Conservation (phyloP, 2,797 vertebrate species). For the Periophthalmus magnuspinnatus region DNA sequence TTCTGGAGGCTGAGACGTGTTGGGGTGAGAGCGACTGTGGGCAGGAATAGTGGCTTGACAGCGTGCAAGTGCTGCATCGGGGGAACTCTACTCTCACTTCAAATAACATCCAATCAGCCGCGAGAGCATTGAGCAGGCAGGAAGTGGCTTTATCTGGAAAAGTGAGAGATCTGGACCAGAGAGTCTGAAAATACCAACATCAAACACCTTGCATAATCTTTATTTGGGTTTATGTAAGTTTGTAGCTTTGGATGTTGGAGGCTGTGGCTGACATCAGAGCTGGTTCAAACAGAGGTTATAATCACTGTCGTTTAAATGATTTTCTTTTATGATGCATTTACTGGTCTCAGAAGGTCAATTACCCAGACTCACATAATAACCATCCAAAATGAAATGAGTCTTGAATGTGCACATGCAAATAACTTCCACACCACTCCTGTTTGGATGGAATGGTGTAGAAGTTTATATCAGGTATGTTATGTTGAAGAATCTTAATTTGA, state of each 20-base stretch:
- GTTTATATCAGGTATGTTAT: background rate
- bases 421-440: background rate
- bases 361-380: background rate
- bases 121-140: slow-evolving; percentile 19
- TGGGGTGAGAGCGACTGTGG: slow-evolving; percentile 40
- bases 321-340: slow-evolving; percentile 3
- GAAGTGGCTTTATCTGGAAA: slow-evolving; percentile 8
- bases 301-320: background rate
- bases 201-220: slow-evolving; percentile 19
- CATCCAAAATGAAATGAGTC: background rate
- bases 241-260: background rate
- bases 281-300: background rate
- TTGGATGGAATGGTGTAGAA: background rate
- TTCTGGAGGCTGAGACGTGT: slow-evolving; percentile 56
- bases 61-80: slow-evolving; percentile 38
- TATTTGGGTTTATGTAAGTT: slow-evolving; percentile 6
- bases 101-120: slow-evolving; percentile 44
- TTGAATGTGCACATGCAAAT: background rate
- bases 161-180: slow-evolving; percentile 3
- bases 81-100: slow-evolving; percentile 32
- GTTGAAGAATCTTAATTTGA: too few relatives aligned
- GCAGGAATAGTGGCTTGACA: slow-evolving; percentile 33
- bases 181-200: slow-evolving; percentile 14
- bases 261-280: background rate
- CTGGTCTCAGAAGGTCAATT: background rate